Conservation (phyloP, 1,140 invertebrate species). For the Tyrophagus putrescentiae region DNA sequence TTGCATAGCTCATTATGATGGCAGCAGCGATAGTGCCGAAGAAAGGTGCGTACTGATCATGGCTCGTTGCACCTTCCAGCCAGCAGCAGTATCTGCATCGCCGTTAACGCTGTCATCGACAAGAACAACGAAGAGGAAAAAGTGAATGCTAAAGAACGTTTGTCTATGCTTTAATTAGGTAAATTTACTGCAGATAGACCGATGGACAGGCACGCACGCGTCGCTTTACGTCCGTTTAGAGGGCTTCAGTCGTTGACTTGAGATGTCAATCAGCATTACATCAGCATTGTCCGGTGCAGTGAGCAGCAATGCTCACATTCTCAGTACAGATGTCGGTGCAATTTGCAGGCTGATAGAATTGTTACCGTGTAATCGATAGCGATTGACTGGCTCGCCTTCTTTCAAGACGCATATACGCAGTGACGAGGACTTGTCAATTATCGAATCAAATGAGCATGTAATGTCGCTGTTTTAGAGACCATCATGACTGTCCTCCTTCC, state of each 20-base stretch:
- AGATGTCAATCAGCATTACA: slow-evolving; percentile 16
- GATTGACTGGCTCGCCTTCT: background rate
- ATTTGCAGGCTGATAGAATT: background rate
- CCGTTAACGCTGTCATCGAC: background rate
- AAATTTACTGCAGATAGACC: background rate
- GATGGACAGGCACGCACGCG: slow-evolving; percentile 1
- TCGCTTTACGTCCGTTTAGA: background rate
- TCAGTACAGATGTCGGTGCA: too few species aligned
- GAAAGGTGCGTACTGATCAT: too few species aligned
- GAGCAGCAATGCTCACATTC: background rate
- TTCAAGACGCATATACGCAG: background rate
- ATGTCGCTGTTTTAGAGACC: background rate
- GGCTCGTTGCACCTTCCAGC: too few species aligned
- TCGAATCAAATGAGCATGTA: background rate
- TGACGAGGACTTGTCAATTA: background rate
- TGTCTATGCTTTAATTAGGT: too few species aligned
- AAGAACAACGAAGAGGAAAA: too few species aligned
- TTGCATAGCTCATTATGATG: too few species aligned
- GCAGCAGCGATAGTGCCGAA: too few species aligned
- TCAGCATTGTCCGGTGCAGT: background rate
- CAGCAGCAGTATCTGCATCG: slow-evolving; percentile 3
- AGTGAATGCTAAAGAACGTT: too few species aligned
- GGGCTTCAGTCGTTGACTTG: background rate
- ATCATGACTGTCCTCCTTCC: too few species aligned
- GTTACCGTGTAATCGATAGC: background rate